Base-by-base conservation (phyloP, 2,113 vertebrate species). In the Rhizomys pruinosus region DNA sequence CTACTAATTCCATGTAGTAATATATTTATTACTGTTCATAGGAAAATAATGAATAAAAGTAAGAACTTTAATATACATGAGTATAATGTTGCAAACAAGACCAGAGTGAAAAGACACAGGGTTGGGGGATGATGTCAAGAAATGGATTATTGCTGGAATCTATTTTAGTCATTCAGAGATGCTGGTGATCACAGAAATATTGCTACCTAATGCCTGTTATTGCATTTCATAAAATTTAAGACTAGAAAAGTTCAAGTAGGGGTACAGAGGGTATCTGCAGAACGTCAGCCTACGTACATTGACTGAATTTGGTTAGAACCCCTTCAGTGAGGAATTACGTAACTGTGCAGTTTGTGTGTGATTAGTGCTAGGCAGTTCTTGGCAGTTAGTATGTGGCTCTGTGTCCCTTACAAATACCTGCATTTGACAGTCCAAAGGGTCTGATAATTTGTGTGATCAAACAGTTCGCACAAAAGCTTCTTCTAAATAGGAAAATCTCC, bases 121-220 rank as follows among this genome's bases (percentile, higher is more conserved):
- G 94, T 95, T 37, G 47, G 88, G 68, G 29, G 2, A 64, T 57
- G 69, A 25, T 94, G 34, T 95, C n/a, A 32, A 96, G 76, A 93
- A 94, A 90, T 61, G 95, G 37, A 94, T 92, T n/a, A 63, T 91
- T 92, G 39, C 57, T 95, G 92, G 37, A 94, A 79, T 34, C 77
- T 96, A 47, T 84, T 96, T 89, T 92, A 86, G 94, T 84, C 93
- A 94, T 91, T 96, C 86, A 95, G 96, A 97, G 84, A 94, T 92
- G 89, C 95, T 97, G 92, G 87, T 94, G 90, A 80, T 84, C 78
- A 84, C n/a, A 85, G 84, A 80, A 91, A 73, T 94, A 90, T 92
- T 95, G 93, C 73, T 85, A 63, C 29, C 20, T 94, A 91, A 88
- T 71, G 93, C 23, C 37, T 63, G 68, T 57, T 87, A 95, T 57